Conservation (phyloP, 2,888 invertebrate species). For the Alloscopus bannaensis region DNA sequence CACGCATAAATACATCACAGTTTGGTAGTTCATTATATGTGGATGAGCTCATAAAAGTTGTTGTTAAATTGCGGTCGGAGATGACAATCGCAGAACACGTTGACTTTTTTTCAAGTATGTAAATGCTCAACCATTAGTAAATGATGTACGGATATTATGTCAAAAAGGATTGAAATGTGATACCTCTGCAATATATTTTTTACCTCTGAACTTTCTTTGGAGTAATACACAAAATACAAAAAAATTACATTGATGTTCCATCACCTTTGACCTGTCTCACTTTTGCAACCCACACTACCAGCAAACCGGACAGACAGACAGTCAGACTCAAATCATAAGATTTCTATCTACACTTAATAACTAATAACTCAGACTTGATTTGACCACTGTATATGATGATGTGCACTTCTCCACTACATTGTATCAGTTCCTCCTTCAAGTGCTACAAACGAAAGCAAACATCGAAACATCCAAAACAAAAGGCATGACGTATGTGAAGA, state of each 20-base stretch:
- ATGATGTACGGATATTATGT: no score
- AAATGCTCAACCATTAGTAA: no score
- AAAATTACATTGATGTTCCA: no score
- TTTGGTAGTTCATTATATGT: slow-evolving; percentile 42
- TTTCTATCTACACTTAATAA: no score
- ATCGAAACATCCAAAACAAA: neutral
- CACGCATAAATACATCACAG: slow-evolving; percentile 38
- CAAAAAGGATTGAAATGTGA: no score
- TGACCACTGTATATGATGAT: slow-evolving; percentile 1
- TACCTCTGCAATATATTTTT: no score
- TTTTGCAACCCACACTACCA: no score
- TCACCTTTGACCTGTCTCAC: no score
- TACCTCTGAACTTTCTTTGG: no score
- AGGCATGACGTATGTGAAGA: neutral
- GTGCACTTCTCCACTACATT: slow-evolving; percentile 1
- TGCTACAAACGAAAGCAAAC: neutral
- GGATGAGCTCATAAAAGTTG: slow-evolving; percentile 40
- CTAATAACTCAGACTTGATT: slow-evolving; percentile 24
- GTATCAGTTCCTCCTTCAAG: slow-evolving; percentile 14
- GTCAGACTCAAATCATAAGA: no score
- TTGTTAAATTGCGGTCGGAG: slow-evolving; percentile 50
- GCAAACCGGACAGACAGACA: no score
- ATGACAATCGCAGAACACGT: slow-evolving; percentile 36
- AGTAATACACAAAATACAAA: no score
- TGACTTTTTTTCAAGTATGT: slow-evolving; percentile 40